These are phyloP conservation scores for Speoplatyrhinus poulsoni DNA, from an alignment of 2,113 vertebrate species.

Conservation along the genomic window DNA sequence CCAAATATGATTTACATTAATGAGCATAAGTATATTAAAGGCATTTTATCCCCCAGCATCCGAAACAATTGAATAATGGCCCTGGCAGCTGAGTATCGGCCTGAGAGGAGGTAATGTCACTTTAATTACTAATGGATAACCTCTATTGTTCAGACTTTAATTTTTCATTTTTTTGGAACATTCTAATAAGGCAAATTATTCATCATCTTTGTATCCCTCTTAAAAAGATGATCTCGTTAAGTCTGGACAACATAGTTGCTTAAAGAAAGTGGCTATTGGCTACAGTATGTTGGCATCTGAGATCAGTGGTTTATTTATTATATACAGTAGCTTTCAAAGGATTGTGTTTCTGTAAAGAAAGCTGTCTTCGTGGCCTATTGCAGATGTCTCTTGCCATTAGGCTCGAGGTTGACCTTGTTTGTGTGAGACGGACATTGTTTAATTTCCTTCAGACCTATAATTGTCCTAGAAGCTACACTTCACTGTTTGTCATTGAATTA, in stretches of 20 bases:
- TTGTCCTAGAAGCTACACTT: conserved; percentile 17
- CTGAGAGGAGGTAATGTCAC: conserved; percentile 70
- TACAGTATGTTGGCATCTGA: conserved; percentile 30
- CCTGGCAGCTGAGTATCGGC: conserved; percentile 63
- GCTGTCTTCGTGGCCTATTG: conserved; percentile 50
- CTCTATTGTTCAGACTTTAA: conserved; percentile 75
- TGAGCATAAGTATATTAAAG: conserved; percentile 84
- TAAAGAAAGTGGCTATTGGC: conserved; percentile 67
- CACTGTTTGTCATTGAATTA: conserved; percentile 35
- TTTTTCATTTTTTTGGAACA: conserved; percentile 70
- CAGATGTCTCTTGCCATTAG: conserved; percentile 51
- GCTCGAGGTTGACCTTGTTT: conserved; percentile 52
- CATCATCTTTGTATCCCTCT: conserved; percentile 72
- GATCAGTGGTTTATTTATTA: conserved; percentile 66
- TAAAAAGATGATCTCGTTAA: conserved; percentile 69
- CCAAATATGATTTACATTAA: conserved; percentile 87
- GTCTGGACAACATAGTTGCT: conserved; percentile 54
- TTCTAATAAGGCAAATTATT: conserved; percentile 79
- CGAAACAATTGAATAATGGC: conserved; percentile 78
- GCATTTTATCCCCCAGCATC: conserved; percentile 78
- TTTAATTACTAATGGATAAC: conserved; percentile 82
- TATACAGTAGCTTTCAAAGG: conserved; percentile 64
- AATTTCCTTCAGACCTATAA: conserved; percentile 33
- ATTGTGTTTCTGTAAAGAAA: conserved; percentile 40
- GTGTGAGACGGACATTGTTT: conserved; percentile 22